Conservation (phyloP, 1,140 invertebrate species). For the Caenorhabditis latens region DNA sequence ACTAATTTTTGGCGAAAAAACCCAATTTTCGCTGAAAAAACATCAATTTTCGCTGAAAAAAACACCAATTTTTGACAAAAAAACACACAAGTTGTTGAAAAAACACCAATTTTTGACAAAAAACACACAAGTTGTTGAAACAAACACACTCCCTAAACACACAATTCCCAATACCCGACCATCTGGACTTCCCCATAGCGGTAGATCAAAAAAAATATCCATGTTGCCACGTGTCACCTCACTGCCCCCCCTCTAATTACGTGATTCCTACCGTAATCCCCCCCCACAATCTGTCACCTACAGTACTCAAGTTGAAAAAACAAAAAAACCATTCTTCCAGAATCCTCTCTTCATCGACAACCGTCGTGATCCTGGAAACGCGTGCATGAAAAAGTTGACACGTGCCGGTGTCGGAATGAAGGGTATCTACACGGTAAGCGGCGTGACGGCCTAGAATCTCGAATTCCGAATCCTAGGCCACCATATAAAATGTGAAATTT, state of each 20-base stretch:
- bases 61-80: too few species aligned
- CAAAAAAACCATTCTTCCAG: constrained; percentile 10
- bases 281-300: too few species aligned
- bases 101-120: too few species aligned
- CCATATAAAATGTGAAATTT: neutral
- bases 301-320: neutral
- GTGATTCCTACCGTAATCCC: neutral
- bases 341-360: constrained; percentile 81
- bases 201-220: too few species aligned
- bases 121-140: too few species aligned
- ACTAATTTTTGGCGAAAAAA: too few species aligned
- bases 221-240: neutral
- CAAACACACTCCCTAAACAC: too few species aligned
- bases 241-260: neutral
- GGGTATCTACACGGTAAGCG: constrained; percentile 55
- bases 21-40: too few species aligned
- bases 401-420: neutral
- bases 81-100: too few species aligned
- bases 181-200: too few species aligned
- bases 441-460: neutral
- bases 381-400: constrained; percentile 75
- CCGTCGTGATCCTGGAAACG: constrained; percentile 77
- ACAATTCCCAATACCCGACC: neutral
- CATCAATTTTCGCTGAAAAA: too few species aligned
- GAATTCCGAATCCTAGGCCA: neutral